phyloP scores from a whole-genome alignment of 2,113 vertebrate species.

The Pelmatolapia mariae region DNA sequence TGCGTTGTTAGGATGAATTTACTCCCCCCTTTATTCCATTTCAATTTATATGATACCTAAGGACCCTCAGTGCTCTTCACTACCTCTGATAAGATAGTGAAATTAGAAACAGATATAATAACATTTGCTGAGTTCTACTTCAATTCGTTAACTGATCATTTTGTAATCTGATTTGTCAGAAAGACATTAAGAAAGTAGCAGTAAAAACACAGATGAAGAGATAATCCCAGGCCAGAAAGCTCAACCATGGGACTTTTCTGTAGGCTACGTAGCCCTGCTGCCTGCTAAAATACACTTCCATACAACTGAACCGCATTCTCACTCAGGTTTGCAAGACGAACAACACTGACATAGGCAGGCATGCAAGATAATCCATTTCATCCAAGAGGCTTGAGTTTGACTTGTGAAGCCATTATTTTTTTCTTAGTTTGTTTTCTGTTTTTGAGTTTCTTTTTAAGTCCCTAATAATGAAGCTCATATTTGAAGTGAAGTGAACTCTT shows the following conservation, averaged over 20 bases:
- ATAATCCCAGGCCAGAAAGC: neutral
- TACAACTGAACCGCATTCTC: neutral
- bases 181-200: neutral
- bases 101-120: neutral
- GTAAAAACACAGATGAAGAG: neutral
- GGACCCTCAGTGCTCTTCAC: neutral
- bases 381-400: neutral
- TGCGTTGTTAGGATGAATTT: conserved; percentile 16
- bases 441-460: neutral
- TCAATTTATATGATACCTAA: conserved; percentile 3
- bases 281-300: neutral
- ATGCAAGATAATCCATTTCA: neutral
- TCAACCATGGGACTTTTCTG: neutral
- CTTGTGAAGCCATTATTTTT: neutral
- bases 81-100: neutral
- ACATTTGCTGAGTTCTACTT: neutral
- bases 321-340: neutral
- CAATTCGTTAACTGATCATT: neutral
- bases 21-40: neutral
- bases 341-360: neutral
- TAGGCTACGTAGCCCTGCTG: neutral
- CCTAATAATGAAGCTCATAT: neutral
- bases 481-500: neutral
- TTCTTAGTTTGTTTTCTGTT: neutral
- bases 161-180: neutral